A percentile compares a stretch with the other conserved stretches of the same genome.
Evolutionary conservation across 2,888 invertebrate genomes (phyloP).

Genomic region (Volucella inflata): DNA sequence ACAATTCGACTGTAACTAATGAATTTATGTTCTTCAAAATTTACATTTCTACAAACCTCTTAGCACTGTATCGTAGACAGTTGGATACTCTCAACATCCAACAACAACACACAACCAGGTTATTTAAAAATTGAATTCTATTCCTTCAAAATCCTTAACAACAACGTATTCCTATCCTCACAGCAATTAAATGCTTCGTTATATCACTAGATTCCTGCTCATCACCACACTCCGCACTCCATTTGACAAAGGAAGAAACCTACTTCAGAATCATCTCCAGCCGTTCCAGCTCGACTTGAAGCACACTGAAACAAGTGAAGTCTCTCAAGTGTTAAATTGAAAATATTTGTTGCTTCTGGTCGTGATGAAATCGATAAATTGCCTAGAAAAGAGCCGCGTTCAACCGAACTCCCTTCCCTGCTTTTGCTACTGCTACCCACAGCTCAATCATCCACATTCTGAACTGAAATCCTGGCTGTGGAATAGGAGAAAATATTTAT

Average conservation of each 20-base stretch:
- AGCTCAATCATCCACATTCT: constrained; percentile 37
- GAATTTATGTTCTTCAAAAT: too few species aligned
- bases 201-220: constrained; percentile 47
- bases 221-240: constrained; percentile 36
- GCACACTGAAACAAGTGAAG: constrained; percentile 27
- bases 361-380: constrained; percentile 66
- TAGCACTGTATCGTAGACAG: too few species aligned
- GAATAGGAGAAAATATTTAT: constrained; percentile 19
- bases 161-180: constrained; percentile 33
- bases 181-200: constrained; percentile 61
- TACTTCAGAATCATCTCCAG: too few species aligned
- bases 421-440: neutral
- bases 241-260: constrained; percentile 32
- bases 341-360: constrained; percentile 67
- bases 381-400: constrained; percentile 54
- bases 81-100: too few species aligned
- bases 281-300: neutral
- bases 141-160: constrained; percentile 32
- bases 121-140: constrained; percentile 60
- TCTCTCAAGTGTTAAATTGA: constrained; percentile 72
- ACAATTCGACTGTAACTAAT: too few species aligned
- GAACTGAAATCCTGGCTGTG: constrained; percentile 9
- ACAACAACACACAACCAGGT: constrained; percentile 7
- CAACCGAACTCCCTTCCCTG: neutral
- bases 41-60: too few species aligned